Base-by-base conservation (phyloP, 2,113 vertebrate genomes). In the Chiloscyllium plagiosum region DNA sequence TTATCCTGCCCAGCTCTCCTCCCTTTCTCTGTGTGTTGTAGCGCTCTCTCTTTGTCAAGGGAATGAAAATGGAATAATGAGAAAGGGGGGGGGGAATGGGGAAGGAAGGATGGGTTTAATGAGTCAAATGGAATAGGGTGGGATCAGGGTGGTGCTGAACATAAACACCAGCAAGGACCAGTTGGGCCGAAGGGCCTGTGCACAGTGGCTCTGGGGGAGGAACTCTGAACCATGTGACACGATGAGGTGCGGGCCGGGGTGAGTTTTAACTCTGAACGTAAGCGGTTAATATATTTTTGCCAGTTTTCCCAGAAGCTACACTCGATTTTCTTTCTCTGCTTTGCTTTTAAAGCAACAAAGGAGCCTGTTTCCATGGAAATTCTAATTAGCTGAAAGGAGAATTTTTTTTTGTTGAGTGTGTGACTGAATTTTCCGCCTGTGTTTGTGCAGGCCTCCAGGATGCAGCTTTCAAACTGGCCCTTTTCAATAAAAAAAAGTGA, bases 271-370 rank as follows among this genome's bases (percentile, higher is more conserved):
- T 52, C 42, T 10, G 50, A 10, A 6, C 26, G 56, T 56, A 92
- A 92, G 89, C 2, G 19, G 89, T 92, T 92, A 92, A 92, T 66
- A 92, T 1, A 37, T n/a, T 66, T n/a, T 92, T 29, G 15, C 15
- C n/a, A 83, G 89, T 65, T 92, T 66, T 66, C 61, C 61, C 4
- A 56, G 87, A 92, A 92, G 89, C 61, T 92, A 56, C 56, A 37
- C 15, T 37, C 5, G 19, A 92, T 92, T 92, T 92, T 66, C n/a
- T 66, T 65, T 20, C 33, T 65, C 89, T 65, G 19, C 33, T 92
- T 66, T 65, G 89, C 52, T n/a, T 65, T 92, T 92, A 37, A 65
- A 7, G 89, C 89, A 92, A 92, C 89, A 92, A 92, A 92, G 61
- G 61, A 66, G 33, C 56, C 56, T 17, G 89, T 92, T 65, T 65